These are phyloP conservation scores for Rhineura floridana DNA, from an alignment of 2,113 vertebrate species.

Conservation along the genomic window DNA sequence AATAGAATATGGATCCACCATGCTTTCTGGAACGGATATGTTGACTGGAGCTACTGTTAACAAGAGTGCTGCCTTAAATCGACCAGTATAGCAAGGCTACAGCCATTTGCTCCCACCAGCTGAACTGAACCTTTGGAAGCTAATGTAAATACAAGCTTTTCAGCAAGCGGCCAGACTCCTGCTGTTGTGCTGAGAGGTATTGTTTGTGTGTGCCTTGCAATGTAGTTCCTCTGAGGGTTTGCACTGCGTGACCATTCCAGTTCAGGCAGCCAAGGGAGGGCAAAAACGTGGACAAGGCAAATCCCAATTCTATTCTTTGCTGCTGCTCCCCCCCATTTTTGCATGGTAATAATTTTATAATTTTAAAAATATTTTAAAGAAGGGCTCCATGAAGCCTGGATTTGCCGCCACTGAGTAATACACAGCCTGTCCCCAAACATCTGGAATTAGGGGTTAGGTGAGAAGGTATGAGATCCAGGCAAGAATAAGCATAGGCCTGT, in stretches of 20 bases:
- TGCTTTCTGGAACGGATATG: rapidly evolving
- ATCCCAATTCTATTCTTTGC: background rate
- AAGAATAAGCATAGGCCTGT: background rate
- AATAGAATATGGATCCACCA: background rate
- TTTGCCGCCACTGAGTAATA: background rate
- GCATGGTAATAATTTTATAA: background rate
- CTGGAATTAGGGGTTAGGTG: background rate
- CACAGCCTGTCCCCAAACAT: background rate
- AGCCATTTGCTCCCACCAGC: rapidly evolving
- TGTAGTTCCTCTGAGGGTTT: background rate
- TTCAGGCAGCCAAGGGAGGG: rapidly evolving
- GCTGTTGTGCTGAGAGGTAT: background rate
- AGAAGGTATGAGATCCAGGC: background rate
- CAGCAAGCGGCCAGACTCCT: rapidly evolving
- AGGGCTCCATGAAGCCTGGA: background rate
- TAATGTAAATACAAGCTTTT: rapidly evolving
- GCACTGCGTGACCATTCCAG: background rate
- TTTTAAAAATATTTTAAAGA: background rate
- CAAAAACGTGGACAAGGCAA: rapidly evolving
- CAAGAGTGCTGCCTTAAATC: rapidly evolving
- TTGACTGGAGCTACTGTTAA: rapidly evolving
- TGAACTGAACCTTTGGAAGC: rapidly evolving
- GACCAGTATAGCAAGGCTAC: rapidly evolving
- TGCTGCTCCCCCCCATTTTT: background rate
- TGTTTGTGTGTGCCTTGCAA: background rate